phyloP scores from a whole-genome alignment of 2,113 vertebrate species.

The Cololabis saira region DNA sequence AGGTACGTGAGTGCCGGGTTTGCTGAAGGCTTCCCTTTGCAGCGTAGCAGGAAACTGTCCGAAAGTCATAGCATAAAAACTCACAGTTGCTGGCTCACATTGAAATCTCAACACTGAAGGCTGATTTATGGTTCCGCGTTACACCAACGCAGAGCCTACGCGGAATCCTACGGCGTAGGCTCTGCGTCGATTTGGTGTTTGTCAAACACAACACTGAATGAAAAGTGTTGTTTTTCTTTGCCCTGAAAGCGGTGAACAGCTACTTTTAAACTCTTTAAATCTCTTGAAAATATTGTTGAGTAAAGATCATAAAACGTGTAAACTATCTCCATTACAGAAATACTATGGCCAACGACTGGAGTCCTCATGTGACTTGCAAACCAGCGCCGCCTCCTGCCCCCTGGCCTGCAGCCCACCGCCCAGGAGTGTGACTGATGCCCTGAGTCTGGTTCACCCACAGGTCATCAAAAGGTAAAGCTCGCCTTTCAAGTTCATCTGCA shows the following conservation, averaged over 20 bases:
- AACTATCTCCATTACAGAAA: conserved; percentile 43
- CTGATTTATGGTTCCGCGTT: too few relatives aligned
- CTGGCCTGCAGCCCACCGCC: conserved; percentile 1
- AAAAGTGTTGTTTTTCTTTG: too few relatives aligned
- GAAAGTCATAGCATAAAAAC: not conserved
- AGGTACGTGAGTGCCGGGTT: conserved; percentile 36
- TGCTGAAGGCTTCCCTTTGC: not conserved
- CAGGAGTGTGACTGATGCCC: conserved; percentile 61
- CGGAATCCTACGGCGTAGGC: too few relatives aligned
- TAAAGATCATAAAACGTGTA: not conserved
- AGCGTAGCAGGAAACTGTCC: not conserved
- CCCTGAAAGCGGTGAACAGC: too few relatives aligned
- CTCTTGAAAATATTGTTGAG: too few relatives aligned
- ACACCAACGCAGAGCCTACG: too few relatives aligned
- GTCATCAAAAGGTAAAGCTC: conserved; percentile 66
- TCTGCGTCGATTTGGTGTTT: too few relatives aligned
- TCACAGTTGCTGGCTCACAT: too few relatives aligned
- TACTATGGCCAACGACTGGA: conserved; percentile 76
- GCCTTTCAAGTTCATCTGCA: not conserved
- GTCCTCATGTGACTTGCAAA: conserved; percentile 72
- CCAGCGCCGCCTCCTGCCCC: conserved; percentile 69
- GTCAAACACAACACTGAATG: too few relatives aligned
- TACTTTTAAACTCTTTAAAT: too few relatives aligned
- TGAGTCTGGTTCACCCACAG: conserved; percentile 76
- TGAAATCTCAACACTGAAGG: too few relatives aligned